A percentile compares a stretch with the other conserved stretches of the same genome.
Conservation (phyloP, 2,797 vertebrate species). For the Kryptopterus vitreolus region DNA sequence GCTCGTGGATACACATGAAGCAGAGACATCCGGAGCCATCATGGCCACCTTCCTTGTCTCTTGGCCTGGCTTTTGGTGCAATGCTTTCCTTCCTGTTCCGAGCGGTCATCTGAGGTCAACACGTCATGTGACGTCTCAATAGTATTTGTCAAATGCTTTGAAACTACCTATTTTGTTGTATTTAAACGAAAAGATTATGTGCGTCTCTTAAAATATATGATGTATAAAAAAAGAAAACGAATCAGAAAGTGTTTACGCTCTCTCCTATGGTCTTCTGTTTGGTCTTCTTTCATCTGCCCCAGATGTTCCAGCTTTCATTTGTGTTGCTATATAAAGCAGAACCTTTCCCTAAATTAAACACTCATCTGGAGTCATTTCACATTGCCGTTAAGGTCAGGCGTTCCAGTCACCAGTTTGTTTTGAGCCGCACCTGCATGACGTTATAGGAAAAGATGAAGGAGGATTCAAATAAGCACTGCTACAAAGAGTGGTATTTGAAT, state of each 20-base stretch:
- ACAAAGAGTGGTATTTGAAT: not conserved
- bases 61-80: conserved; percentile 88
- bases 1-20: conserved; percentile 81
- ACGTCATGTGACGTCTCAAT: too few species aligned
- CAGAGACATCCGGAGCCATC: conserved; percentile 86
- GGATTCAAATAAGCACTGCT: not conserved
- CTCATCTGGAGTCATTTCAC: conserved; percentile 4
- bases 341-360: not conserved
- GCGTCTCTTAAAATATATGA: too few species aligned
- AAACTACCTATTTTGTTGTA: too few species aligned
- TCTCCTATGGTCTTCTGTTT: not conserved
- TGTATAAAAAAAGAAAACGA: too few species aligned
- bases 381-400: not conserved
- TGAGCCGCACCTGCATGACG: conserved; percentile 10
- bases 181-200: too few species aligned
- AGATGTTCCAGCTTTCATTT: not conserved
- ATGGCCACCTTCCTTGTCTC: conserved; percentile 91
- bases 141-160: too few species aligned
- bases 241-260: too few species aligned
- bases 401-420: conserved; percentile 12
- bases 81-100: conserved; percentile 82
- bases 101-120: conserved; percentile 68
- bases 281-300: not conserved
- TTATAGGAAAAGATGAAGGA: not conserved
- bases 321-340: not conserved